Evolutionary conservation across 2,113 vertebrate species (phyloP).

Genomic region (Sigmodon hispidus): DNA sequence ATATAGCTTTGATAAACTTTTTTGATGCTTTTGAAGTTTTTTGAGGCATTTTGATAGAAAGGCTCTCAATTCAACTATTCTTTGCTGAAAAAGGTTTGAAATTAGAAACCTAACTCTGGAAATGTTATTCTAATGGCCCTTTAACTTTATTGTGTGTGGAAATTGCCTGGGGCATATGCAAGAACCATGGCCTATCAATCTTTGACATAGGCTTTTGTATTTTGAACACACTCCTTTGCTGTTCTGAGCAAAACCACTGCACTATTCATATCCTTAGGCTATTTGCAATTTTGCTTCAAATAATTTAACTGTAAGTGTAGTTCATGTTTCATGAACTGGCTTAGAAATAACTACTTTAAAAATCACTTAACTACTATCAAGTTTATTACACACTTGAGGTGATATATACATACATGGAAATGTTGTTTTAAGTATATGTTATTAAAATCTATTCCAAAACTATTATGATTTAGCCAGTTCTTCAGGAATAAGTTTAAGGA

Average conservation of each 20-base stretch:
- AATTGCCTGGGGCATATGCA: neutral
- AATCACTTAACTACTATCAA: conserved; percentile 25
- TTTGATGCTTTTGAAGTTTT: conserved; percentile 34
- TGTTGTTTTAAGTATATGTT: conserved; percentile 43
- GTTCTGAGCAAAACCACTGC: neutral
- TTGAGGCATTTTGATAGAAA: neutral
- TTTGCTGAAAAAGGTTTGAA: conserved; percentile 43
- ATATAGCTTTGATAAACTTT: conserved; percentile 1
- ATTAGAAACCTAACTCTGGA: conserved; percentile 8
- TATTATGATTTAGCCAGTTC: conserved; percentile 31
- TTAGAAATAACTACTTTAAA: conserved; percentile 48
- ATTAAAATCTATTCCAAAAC: conserved; percentile 43
- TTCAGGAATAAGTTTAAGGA: conserved; percentile 7
- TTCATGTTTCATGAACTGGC: conserved; percentile 36
- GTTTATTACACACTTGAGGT: conserved; percentile 36
- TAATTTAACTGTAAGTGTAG: conserved; percentile 12
- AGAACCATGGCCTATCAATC: neutral
- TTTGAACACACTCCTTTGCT: neutral
- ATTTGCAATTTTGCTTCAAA: conserved; percentile 37
- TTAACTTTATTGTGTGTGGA: neutral
- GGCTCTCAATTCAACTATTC: neutral
- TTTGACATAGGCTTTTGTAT: neutral
- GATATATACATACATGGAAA: conserved; percentile 35
- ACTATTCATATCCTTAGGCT: neutral
- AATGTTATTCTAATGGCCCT: neutral